phyloP scores from a whole-genome alignment of 64 coral and sea anemone genomes.

The Montipora sp. region DNA sequence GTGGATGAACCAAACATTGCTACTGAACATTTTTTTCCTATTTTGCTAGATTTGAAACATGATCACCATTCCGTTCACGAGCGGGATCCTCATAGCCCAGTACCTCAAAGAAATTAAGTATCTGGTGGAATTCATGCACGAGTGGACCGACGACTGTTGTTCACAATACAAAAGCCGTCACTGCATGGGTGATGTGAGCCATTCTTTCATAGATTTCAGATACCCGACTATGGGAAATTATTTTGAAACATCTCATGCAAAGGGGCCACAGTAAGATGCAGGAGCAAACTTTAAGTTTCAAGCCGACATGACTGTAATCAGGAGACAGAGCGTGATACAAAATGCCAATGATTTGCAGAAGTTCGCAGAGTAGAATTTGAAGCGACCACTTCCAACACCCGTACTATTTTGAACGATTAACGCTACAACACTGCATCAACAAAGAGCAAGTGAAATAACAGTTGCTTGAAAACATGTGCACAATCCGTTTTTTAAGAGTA shows the following conservation, averaged over 20 bases:
- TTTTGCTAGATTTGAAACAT: slow-evolving; percentile 28
- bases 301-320: slow-evolving; percentile 34
- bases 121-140: not conserved
- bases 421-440: too few species aligned
- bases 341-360: slow-evolving; percentile 22
- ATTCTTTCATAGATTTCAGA: not conserved
- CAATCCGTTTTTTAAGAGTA: too few species aligned
- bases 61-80: slow-evolving; percentile 15
- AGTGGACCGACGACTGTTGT: slow-evolving; percentile 44
- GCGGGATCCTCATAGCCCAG: not conserved
- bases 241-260: slow-evolving; percentile 49
- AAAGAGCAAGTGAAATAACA: too few species aligned
- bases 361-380: too few species aligned
- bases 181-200: slow-evolving; percentile 27
- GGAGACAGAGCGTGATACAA: slow-evolving; percentile 10
- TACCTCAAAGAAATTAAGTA: slow-evolving; percentile 27
- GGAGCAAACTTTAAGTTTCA: slow-evolving; percentile 47
- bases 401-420: too few species aligned
- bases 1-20: not conserved
- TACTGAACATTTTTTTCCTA: slow-evolving; percentile 18
- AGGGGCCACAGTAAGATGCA: slow-evolving; percentile 23
- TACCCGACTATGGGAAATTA: slow-evolving; percentile 36
- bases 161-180: slow-evolving; percentile 41
- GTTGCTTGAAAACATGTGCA: too few species aligned
- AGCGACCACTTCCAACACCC: too few species aligned